These are phyloP conservation scores for Melanocharis versteri DNA, from an alignment of 2,113 vertebrate genomes.

Conservation along the genomic window DNA sequence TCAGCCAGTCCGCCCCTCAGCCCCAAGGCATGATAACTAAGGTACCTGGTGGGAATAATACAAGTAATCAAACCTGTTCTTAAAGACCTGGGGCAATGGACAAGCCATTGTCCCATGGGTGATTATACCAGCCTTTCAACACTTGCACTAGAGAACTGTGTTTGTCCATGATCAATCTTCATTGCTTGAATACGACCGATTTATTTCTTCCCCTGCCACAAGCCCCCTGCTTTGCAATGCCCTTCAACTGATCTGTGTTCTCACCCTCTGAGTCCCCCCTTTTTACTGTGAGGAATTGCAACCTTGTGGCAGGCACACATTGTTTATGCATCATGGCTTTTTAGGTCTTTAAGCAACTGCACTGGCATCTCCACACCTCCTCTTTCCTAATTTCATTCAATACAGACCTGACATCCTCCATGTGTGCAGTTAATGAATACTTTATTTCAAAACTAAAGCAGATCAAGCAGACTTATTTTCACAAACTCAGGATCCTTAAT, in stretches of 20 bases:
- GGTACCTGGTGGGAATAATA: not conserved
- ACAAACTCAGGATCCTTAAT: not conserved
- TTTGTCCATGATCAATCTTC: not conserved
- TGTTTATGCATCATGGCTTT: not conserved
- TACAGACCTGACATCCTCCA: not conserved
- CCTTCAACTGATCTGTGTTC: not conserved
- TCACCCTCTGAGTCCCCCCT: not conserved
- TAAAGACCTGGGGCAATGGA: not conserved
- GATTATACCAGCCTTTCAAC: not conserved
- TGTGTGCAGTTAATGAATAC: not conserved
- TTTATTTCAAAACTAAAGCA: slow-evolving; percentile 7
- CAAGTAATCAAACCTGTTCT: not conserved
- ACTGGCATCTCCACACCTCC: not conserved
- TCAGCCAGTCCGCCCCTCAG: not conserved
- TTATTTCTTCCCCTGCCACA: not conserved
- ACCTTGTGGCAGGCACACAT: not conserved
- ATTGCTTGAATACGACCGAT: not conserved
- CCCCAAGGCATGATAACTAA: not conserved
- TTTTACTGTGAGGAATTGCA: not conserved
- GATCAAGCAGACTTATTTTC: not conserved
- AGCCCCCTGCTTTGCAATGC: not conserved
- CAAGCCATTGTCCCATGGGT: not conserved
- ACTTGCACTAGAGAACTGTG: not conserved
- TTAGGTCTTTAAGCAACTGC: not conserved
- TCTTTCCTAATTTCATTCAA: not conserved